Base-by-base conservation (phyloP, 2,888 invertebrate species). In the Hirtodrosophila trivittata region DNA sequence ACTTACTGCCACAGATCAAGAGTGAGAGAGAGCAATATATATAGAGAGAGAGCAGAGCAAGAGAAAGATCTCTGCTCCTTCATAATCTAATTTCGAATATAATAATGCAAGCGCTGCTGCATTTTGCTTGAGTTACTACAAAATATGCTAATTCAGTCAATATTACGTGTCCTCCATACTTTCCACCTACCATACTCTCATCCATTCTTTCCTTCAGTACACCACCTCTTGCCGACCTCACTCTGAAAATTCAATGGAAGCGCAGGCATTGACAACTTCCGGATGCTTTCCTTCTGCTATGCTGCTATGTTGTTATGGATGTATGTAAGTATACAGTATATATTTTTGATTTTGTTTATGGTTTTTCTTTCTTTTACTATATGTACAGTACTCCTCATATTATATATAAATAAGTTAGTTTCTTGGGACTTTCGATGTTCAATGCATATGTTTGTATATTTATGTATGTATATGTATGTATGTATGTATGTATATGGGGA, bases 131-230 rank as follows among this genome's bases (percentile, higher is more conserved):
- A 65, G 43, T 60, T 65, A 57, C 82, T 69, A 75, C 62, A 80
- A 59, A 74, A 68, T 70, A 78, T 59, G 65, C 86, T 80, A 84
- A 65, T 80, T 80, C 78, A 80, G 78, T 80, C 78, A 86, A 72
- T 81, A 84, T 84, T 77, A 80, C 42, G 75, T 58, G 64, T 43
- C 12, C 9, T 39, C 50, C 18, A 42, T 21, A 21, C 18, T 21
- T 3, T 21, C 18, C 2, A 3, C 5, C 18, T 5, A 21, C 3
- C 18, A 21, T 21, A 21, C 18, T 21, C 5, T 21, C 18, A 21
- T 3, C 35, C 46, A 45, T 21, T 21, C 2, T 21, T 21, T 21
- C 18, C 18, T 21, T 21, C 18, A 21, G 18, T 21, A 21, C 2
- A 21, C 18, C 5, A 21, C 18, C 18, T 5, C 18, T 21, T 21